Evolutionary conservation across 1,140 invertebrate species (phyloP).

Genomic region (Drosophila subpulchrella): DNA sequence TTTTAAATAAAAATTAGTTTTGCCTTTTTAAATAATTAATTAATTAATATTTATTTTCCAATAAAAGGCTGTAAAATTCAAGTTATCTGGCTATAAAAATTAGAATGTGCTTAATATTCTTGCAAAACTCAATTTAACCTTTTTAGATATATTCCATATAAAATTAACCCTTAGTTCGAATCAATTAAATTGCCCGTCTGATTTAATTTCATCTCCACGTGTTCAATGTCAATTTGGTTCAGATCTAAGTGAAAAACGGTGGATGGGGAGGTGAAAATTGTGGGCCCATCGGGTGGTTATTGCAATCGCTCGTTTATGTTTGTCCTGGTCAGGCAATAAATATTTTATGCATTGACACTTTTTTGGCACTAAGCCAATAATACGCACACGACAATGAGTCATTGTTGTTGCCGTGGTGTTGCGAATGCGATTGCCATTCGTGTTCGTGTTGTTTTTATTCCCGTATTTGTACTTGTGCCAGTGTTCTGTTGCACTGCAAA

Average conservation of each 20-base stretch:
- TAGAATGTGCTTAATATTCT: too few species aligned
- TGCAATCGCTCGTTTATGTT: conserved; percentile 36
- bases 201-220: conserved; percentile 22
- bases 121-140: too few species aligned
- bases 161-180: conserved; percentile 4
- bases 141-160: neutral
- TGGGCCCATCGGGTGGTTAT: neutral
- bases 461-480: neutral
- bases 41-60: too few species aligned
- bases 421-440: conserved; percentile 2
- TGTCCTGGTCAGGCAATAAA: conserved; percentile 48
- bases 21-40: too few species aligned
- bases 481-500: conserved; percentile 47
- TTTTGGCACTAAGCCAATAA: conserved; percentile 67
- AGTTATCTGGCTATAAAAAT: too few species aligned
- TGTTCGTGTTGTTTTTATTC: conserved; percentile 3
- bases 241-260: conserved; percentile 29
- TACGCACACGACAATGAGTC: conserved; percentile 56
- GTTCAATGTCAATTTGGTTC: conserved; percentile 21
- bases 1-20: too few species aligned
- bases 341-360: conserved; percentile 64
- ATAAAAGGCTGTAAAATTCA: too few species aligned
- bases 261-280: neutral
- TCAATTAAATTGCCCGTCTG: conserved; percentile 10
- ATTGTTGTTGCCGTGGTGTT: conserved; percentile 48